Evolutionary conservation across 2,113 vertebrate genomes (phyloP), one percentile per base, ranked within the genome.

Genomic region (Perognathus longimembris): DNA sequence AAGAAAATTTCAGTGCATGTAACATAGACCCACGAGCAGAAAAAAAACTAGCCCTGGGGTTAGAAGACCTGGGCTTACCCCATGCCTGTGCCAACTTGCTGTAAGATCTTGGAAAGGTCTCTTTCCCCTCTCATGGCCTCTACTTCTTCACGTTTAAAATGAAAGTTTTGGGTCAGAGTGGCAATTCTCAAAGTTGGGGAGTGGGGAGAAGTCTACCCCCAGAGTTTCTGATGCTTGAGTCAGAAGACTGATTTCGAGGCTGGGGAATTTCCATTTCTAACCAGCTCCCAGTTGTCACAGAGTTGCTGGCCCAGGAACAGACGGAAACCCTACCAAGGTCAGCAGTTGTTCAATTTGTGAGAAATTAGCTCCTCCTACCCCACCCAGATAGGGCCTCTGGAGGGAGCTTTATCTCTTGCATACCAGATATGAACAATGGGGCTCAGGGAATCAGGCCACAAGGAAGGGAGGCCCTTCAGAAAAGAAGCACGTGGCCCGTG

Each of bases 401-500:
- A 4, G 70, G 70, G 59, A 38, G 0, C 22, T 30, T 34, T 76
- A 38, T 21, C 85, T 73, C 69, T n/a, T 73, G 38, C 36, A 64
- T 81, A 45, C 32, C 2, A 6, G 22, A 57, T 59, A 54, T 50
- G 61, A 21, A 36, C n/a, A 10, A 50, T 28, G 71, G 36, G 21
- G 69, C 40, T 54, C n/a, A 87, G 40, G 5, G 63, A 40, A 32
- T 14, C 34, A 83, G 87, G 34, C 17, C 18, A 42, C 2, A 8
- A 2, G 42, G 45, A 81, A 90, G 50, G 1, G 28, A 84, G 40
- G 30, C 45, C 40, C 42, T 93, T 73, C 22, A 1, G 22, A 26
- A n/a, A 57, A 67, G 34, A 36, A 57, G 26, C 38, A 1, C 12
- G 0, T 0, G 8, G 42, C 69, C 30, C 7, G 10, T 1, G 4